Base-by-base conservation (phyloP, 2,113 vertebrate species). In the Okapia johnstoni region DNA sequence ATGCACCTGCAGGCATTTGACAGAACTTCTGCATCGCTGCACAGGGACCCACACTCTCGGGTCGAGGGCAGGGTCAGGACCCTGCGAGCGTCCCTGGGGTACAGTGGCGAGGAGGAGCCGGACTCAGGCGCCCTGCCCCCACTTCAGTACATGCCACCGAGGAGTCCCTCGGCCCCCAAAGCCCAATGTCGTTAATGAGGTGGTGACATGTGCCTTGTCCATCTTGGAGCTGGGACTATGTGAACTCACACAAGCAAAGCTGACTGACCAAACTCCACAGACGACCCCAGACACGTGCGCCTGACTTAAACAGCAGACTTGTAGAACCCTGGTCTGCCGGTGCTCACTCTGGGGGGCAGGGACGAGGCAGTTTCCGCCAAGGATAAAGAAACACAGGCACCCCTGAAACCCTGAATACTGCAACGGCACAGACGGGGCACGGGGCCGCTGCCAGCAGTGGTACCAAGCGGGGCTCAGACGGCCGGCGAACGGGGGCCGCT, bases 201-300 rank as follows among this genome's bases (percentile, higher is more conserved):
- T 0, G 4, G 28, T 25, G 70, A 10, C 7, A 25, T 8, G 5
- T 40, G 48, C 40, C 83, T 30, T 33, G 50, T 7, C 40, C 19
- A 3, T 5, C 40, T 9, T 33, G 10, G 48, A 55, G 14, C 3
- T 30, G 33, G 9, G 26, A 28, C 13, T 17, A 23, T 0, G 28
- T 57, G 28, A 77, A n/a, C 14, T 40, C n/a, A 52, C 4, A 15
- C 5, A 54, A 9, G 26, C 17, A 50, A 30, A 90, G 60, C 0
- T 14, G 63, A 21, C 0, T 1, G 2, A 15, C 13, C 21, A 21
- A 85, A 79, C 15, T 28, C 10, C 33, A 8, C 1, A 50, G 36
- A 28, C 6, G 4, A 33, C 10, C 6, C 3, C 6, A 23, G 28
- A 7, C 7, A 4, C 0, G 1, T 0, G 2, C 10, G 6, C 36